These are phyloP conservation scores for Rallus crepitans DNA, from an alignment of 2,797 vertebrate species.

Conservation along the genomic window DNA sequence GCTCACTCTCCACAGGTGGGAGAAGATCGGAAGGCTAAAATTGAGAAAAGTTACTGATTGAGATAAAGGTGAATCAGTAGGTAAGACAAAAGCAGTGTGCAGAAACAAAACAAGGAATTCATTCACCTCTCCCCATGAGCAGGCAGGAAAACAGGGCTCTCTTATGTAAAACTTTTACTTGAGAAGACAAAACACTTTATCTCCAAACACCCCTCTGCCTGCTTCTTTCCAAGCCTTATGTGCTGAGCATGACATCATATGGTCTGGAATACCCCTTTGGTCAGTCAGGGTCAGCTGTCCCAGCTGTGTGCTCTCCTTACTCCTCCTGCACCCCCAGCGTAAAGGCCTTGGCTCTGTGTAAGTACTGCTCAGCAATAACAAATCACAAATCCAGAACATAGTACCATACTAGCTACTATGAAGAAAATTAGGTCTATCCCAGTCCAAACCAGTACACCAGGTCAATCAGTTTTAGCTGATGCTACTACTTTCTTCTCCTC, in stretches of 20 bases:
- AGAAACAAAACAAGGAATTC: not conserved
- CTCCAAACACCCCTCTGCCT: rapidly evolving
- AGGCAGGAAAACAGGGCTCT: not conserved
- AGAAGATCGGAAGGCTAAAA: not conserved
- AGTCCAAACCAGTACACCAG: not conserved
- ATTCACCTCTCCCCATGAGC: rapidly evolving
- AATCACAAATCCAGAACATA: not conserved
- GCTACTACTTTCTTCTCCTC: not conserved
- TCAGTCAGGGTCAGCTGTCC: too few species aligned
- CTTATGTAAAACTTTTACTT: rapidly evolving
- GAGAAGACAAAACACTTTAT: too few species aligned
- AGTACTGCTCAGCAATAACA: not conserved
- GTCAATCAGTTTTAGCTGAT: not conserved
- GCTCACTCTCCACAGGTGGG: not conserved
- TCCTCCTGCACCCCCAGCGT: not conserved
- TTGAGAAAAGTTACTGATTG: not conserved
- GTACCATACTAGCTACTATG: too few species aligned
- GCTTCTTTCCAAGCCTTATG: not conserved
- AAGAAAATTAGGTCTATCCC: not conserved
- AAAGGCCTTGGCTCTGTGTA: not conserved
- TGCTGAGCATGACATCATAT: too few species aligned
- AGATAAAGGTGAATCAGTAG: not conserved
- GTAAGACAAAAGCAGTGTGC: rapidly evolving
- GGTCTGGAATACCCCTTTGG: not conserved
- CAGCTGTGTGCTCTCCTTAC: too few species aligned